Evolutionary conservation across 2,797 vertebrate genomes (phyloP), one percentile per base, ranked within the genome.

Genomic region (Acanthurus lineatus): DNA sequence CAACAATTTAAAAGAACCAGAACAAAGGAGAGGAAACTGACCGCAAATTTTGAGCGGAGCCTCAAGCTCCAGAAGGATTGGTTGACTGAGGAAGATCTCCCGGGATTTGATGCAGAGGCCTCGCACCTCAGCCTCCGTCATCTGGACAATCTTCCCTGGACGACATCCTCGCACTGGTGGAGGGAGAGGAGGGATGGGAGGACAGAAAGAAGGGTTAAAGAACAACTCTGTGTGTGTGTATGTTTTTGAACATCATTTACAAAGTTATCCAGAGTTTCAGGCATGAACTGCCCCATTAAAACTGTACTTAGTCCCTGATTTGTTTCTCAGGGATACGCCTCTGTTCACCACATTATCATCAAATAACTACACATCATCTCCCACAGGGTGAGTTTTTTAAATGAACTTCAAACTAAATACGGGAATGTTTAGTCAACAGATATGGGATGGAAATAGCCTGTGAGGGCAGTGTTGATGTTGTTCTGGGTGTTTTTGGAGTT

Each of bases 71-170:
- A 99, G 90, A 10, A 99, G 97, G 93, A 99, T 99, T 40, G 98
- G 98, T 92, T 99, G 98, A 87, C 98, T 99, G 92, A 99, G 97
- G 94, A 99, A 99, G 93, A 99, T 99, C 94, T 99, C 98, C 69
- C 98, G 93, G 73, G 98, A 99, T 75, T 99, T 99, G 94, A 99
- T 99, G 91, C 98, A 99, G 72, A 99, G 95, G 63, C 98, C 98
- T 2, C 98, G 96, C 73, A 99, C 98, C 95, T 99, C 98, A 9
- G 97, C 97, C 94, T 99, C 98, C 0, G 97, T 97, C 98, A 99
- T 99, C 95, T 99, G 98, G 77, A 99, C 98, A 0, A 99, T 99
- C 96, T 99, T 99, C 79, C 98, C 98, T 15, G 98, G 98, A 79
- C 97, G 97, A 94, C 98, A 99, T 98, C 98, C 97, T 95, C 98